These are phyloP conservation scores for Ornithoptera priamus DNA, from an alignment of 2,888 invertebrate species.

Conservation along the genomic window DNA sequence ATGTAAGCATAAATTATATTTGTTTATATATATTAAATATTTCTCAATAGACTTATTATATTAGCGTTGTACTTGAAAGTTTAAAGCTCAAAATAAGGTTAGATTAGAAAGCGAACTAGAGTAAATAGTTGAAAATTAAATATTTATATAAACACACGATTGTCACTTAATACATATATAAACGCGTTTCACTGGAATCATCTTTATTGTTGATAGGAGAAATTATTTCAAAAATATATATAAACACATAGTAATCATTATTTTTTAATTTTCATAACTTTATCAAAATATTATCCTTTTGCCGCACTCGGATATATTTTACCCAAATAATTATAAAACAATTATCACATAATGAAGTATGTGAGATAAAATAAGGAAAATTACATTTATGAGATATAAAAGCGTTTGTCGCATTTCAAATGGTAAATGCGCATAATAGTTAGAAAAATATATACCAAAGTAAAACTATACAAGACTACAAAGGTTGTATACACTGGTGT, in stretches of 20 bases:
- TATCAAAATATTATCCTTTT: no score
- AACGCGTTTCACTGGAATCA: no score
- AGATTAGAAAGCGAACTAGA: slow-evolving; percentile 43
- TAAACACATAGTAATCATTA: no score
- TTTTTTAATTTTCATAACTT: no score
- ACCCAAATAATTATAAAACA: background rate
- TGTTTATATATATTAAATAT: slow-evolving; percentile 57
- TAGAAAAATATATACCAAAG: slow-evolving; percentile 1
- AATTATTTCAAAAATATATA: no score
- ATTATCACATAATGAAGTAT: background rate
- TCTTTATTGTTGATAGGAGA: no score
- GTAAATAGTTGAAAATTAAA: slow-evolving; percentile 38
- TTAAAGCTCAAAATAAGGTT: slow-evolving; percentile 73
- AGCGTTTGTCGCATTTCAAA: slow-evolving; percentile 11
- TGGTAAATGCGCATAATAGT: background rate
- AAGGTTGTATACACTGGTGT: slow-evolving; percentile 2
- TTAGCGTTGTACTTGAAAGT: slow-evolving; percentile 69
- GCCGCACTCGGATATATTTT: no score
- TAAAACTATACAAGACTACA: slow-evolving; percentile 7
- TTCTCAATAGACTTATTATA: slow-evolving; percentile 43
- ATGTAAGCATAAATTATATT: slow-evolving; percentile 55
- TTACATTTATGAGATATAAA: background rate
- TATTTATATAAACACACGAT: slow-evolving; percentile 29
- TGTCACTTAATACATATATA: background rate
- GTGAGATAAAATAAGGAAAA: background rate